Conservation (phyloP, 2,797 vertebrate species). For the Bradypodion pumilum region DNA sequence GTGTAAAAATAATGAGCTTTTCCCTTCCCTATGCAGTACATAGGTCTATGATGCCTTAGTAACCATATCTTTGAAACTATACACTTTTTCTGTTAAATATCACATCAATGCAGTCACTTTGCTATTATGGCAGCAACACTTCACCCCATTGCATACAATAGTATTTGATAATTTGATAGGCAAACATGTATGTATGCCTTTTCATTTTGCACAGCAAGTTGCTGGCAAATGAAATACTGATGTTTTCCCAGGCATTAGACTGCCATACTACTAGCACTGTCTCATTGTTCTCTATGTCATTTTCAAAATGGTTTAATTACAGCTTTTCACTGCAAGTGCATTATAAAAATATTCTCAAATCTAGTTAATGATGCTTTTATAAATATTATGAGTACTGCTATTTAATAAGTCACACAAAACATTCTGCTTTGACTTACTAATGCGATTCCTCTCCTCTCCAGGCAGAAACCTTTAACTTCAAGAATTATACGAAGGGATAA, state of each 20-base stretch:
- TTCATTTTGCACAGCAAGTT: too few species aligned
- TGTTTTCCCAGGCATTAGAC: background rate
- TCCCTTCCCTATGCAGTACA: background rate
- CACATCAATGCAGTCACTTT: background rate
- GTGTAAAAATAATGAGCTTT: background rate
- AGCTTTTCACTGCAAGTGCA: conserved; percentile 48
- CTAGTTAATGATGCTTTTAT: conserved; percentile 55
- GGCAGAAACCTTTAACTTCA: conserved; percentile 44
- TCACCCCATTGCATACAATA: background rate
- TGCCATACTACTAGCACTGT: background rate
- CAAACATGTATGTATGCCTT: background rate
- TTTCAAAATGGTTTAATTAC: conserved; percentile 51
- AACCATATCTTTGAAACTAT: background rate
- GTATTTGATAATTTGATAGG: background rate
- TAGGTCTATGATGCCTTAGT: conserved; percentile 7
- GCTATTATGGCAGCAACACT: background rate
- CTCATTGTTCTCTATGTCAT: conserved; percentile 17
- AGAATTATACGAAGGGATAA: conserved; percentile 60
- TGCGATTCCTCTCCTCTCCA: background rate
- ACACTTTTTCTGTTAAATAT: background rate
- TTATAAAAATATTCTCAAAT: conserved; percentile 39
- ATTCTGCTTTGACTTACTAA: conserved; percentile 48
- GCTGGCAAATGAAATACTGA: background rate
- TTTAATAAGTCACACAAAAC: conserved; percentile 59
- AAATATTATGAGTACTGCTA: conserved; percentile 66